Evolutionary conservation across 1,140 invertebrate species (phyloP), one percentile per base, ranked within the genome.

Genomic region (Tribolium castaneum): DNA sequence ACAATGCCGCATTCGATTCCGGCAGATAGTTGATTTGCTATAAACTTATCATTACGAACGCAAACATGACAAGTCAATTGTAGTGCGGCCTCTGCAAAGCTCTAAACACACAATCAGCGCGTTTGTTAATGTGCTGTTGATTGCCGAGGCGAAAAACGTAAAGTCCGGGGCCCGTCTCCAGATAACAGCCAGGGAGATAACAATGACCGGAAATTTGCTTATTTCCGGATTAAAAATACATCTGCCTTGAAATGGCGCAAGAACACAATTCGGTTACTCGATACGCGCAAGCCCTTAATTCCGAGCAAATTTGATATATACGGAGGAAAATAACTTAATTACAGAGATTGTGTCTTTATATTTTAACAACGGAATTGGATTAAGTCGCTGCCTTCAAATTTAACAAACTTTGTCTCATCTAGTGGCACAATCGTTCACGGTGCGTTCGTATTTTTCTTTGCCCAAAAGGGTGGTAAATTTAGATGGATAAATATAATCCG

Each of bases 21-120:
- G 71, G 16, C 78, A 75, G 73, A 76, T 79, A 76, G 78, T 79
- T 78, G 78, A 79, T 79, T 79, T 75, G 56, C 73, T 78, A 84
- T 84, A 82, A 81, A 82, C 83, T 84, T 83, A 84, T 83, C 79
- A 82, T 83, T 82, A 80, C 80, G 80, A 74, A 72, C 72, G 73
- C 78, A 84, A 84, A 84, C 83, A 84, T 78, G 79, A 82, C 83
- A 83, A 82, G 82, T 84, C 82, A 84, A 83, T 82, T 80, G 80
- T 71, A 51, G 66, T 75, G 13, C 16, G 72, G 59, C 59, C 59
- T 35, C 34, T 66, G 59, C 59, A 66, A 59, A 66, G 59, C 59
- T 66, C 59, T 30, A 59, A 59, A 59, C 54, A 66, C 59, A 66
- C 59, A 35, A 66, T 66, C 51, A 52, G 51, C 16, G 51, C 51